Evolutionary conservation across 2,797 vertebrate genomes (phyloP).

Genomic region (Poliocrania exsul): DNA sequence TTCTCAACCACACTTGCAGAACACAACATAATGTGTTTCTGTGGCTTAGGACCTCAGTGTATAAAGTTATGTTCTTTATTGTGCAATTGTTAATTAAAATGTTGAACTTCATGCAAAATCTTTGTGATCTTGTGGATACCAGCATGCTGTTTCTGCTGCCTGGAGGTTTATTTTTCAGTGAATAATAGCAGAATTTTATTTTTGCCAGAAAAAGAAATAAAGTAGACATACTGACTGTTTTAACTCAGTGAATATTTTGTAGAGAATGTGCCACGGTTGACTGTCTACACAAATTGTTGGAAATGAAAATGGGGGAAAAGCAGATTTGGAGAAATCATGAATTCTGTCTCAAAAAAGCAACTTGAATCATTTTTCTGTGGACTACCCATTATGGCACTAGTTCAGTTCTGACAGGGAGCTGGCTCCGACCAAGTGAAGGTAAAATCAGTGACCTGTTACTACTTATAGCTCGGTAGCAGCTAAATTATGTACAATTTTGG

Average conservation of each 20-base stretch:
- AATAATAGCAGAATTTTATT: not conserved
- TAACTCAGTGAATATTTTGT: not conserved
- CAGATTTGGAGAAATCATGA: not conserved
- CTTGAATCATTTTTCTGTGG: not conserved
- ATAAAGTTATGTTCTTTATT: not conserved
- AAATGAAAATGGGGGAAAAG: not conserved
- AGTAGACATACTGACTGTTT: not conserved
- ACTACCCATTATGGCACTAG: not conserved
- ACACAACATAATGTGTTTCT: not conserved
- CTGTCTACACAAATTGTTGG: not conserved
- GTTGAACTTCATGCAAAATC: not conserved
- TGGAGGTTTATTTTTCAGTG: not conserved
- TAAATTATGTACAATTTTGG: not conserved
- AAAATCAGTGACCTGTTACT: not conserved
- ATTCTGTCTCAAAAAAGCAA: not conserved
- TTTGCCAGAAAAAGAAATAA: not conserved
- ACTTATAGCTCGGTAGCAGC: not conserved
- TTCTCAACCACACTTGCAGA: not conserved
- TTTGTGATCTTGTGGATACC: not conserved
- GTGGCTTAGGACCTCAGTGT: not conserved
- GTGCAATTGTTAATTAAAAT: not conserved
- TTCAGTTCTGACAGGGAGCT: not conserved
- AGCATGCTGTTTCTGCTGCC: not conserved
- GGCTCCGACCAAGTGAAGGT: not conserved
- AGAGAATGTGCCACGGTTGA: rapidly evolving